Conservation (phyloP, 2,888 invertebrate species). For the Lumbricus terrestris region DNA sequence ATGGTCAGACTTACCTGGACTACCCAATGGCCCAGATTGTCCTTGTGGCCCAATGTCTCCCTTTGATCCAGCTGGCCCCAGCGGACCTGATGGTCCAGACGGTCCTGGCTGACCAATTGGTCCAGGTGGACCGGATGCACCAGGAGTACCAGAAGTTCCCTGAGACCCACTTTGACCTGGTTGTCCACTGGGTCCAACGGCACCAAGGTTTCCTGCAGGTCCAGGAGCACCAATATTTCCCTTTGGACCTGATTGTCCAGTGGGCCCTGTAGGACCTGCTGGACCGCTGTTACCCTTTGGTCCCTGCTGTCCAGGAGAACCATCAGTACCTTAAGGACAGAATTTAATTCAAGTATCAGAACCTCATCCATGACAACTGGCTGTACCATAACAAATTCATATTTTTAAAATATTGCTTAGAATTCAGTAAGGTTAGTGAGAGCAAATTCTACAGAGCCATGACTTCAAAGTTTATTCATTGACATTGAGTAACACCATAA, state of each 20-base stretch:
- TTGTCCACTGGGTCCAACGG: constrained; percentile 22
- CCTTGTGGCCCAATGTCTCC: constrained; percentile 22
- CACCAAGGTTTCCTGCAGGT: constrained; percentile 28
- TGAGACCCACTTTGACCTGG: constrained; percentile 12
- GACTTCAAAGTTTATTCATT: neutral
- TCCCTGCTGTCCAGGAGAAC: constrained; percentile 22
- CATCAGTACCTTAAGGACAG: neutral
- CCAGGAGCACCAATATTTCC: constrained; percentile 37
- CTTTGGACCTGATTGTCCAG: constrained; percentile 33
- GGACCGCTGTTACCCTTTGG: constrained; percentile 25
- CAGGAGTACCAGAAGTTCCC: constrained; percentile 25
- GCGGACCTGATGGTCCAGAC: constrained; percentile 31
- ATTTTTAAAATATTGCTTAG: neutral
- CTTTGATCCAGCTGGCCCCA: constrained; percentile 17
- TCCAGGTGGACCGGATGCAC: constrained; percentile 25
- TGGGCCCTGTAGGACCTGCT: constrained; percentile 31
- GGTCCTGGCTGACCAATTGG: constrained; percentile 6
- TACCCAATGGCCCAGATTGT: constrained; percentile 24
- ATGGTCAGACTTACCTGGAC: neutral
- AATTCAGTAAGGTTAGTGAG: neutral
- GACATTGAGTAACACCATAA: neutral
- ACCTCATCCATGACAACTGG: neutral
- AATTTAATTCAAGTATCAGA: neutral
- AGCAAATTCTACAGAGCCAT: neutral
- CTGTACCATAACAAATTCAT: neutral